Percentiles rank a stretch among this genome's conserved stretches.
phyloP scores from a whole-genome alignment of 2,113 vertebrate genomes.

The Ranitomeya imitator region DNA sequence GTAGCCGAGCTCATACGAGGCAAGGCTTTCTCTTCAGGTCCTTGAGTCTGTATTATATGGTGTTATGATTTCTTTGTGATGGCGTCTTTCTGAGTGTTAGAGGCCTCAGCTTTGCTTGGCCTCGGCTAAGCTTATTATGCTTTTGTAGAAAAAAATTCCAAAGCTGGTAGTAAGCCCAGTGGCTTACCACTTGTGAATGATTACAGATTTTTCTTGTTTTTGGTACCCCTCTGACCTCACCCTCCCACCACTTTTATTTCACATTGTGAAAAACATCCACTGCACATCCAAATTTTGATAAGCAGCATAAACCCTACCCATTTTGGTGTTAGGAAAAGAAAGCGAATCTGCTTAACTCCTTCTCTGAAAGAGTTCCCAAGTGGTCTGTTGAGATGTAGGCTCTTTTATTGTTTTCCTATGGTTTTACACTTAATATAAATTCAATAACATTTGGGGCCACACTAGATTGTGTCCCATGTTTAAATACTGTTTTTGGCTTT shows the following conservation, averaged over 20 bases:
- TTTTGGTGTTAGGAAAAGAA: conserved; percentile 17
- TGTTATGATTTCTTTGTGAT: conserved; percentile 56
- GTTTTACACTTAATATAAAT: neutral
- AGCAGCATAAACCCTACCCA: conserved; percentile 23
- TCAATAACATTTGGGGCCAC: neutral
- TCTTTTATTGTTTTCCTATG: neutral
- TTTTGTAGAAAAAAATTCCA: conserved; percentile 30
- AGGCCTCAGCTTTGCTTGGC: conserved; percentile 51
- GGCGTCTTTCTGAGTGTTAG: conserved; percentile 43
- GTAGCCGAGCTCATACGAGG: conserved; percentile 50
- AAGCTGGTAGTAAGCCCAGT: conserved; percentile 56
- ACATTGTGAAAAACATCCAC: conserved; percentile 49
- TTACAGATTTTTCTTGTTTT: conserved; percentile 57
- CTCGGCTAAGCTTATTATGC: conserved; percentile 57
- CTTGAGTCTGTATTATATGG: conserved; percentile 53
- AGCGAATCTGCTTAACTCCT: conserved; percentile 12
- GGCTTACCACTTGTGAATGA: conserved; percentile 56
- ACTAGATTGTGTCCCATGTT: neutral
- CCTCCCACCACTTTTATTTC: conserved; percentile 46
- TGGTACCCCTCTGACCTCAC: conserved; percentile 52
- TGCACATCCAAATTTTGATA: conserved; percentile 39
- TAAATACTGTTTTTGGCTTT: neutral
- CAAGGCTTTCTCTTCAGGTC: conserved; percentile 43
- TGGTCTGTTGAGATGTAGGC: neutral
- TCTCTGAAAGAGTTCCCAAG: neutral